A percentile compares a stretch with the other conserved stretches of the same genome.
These are phyloP conservation scores for Tiliacea aurago DNA, from an alignment of 2,888 invertebrate species.

Conservation along the genomic window DNA sequence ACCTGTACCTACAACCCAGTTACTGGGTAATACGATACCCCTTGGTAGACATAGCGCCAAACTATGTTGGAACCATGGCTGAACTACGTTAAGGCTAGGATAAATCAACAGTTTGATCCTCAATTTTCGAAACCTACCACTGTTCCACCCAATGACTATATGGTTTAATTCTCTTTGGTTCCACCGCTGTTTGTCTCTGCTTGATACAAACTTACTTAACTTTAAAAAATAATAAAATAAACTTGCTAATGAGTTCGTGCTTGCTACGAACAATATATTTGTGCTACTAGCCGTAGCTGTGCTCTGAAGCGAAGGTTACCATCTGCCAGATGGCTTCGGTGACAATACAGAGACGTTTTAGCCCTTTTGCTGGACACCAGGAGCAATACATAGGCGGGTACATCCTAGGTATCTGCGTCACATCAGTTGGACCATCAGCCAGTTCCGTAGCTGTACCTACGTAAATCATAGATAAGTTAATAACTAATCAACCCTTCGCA, in stretches of 20 bases:
- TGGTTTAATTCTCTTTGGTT: too few relatives aligned
- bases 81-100: neutral
- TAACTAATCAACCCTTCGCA: slow-evolving; percentile 10
- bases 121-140: neutral
- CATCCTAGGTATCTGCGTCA: neutral
- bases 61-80: neutral
- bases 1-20: too few relatives aligned
- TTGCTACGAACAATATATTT: neutral
- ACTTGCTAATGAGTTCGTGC: neutral
- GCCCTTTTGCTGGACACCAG: neutral
- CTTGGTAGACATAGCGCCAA: neutral
- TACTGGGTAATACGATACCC: too few relatives aligned
- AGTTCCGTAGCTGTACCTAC: too few relatives aligned
- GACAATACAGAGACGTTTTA: neutral
- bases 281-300: too few relatives aligned
- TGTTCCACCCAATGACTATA: too few relatives aligned
- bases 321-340: neutral
- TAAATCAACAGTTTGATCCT: neutral
- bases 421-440: neutral
- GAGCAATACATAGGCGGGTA: neutral
- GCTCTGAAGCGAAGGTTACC: neutral
- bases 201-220: too few relatives aligned
- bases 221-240: neutral
- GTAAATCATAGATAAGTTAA: neutral
- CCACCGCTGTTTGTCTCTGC: neutral